Conservation (phyloP, 1,140 invertebrate genomes). For the Anastatus disparis region DNA sequence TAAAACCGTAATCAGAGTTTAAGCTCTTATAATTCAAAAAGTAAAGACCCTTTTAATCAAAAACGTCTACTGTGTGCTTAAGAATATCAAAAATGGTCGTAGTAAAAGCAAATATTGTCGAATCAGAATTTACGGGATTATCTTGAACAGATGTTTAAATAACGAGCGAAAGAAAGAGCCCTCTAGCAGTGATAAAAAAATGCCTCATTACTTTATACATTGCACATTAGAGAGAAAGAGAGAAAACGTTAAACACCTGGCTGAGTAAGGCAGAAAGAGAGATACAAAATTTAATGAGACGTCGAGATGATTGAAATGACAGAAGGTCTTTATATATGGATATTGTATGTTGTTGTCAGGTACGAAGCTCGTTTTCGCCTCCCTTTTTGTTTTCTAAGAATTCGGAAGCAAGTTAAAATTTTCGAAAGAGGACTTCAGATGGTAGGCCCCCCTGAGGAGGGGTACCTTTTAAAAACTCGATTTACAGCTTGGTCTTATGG, state of each 20-base stretch:
- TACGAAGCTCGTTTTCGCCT: neutral
- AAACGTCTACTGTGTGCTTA: too few relatives aligned
- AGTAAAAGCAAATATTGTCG: slow-evolving; percentile 1
- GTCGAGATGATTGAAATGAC: slow-evolving; percentile 10
- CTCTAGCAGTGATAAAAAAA: neutral
- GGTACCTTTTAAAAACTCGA: neutral
- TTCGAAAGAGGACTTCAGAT: neutral
- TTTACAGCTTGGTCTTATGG: too few relatives aligned
- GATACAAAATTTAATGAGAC: too few relatives aligned
- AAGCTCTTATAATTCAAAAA: too few relatives aligned
- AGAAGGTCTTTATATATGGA: neutral
- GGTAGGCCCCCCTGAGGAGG: neutral
- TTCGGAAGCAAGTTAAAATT: neutral
- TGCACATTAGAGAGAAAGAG: neutral
- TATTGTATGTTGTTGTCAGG: too few relatives aligned
- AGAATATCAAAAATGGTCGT: too few relatives aligned
- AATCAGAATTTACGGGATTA: slow-evolving; percentile 32
- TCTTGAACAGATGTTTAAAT: slow-evolving; percentile 29
- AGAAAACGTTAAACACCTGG: slow-evolving; percentile 22
- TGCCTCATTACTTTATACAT: slow-evolving; percentile 19
- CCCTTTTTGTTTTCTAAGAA: slow-evolving; percentile 3
- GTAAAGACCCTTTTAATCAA: slow-evolving; percentile 19
- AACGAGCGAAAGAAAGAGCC: slow-evolving; percentile 11
- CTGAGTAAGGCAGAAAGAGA: too few relatives aligned
- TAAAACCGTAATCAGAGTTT: too few relatives aligned